A percentile compares a stretch with the other conserved stretches of the same genome.
Evolutionary conservation across 2,888 invertebrate genomes (phyloP).

Genomic region (Mesoligia furuncula): DNA sequence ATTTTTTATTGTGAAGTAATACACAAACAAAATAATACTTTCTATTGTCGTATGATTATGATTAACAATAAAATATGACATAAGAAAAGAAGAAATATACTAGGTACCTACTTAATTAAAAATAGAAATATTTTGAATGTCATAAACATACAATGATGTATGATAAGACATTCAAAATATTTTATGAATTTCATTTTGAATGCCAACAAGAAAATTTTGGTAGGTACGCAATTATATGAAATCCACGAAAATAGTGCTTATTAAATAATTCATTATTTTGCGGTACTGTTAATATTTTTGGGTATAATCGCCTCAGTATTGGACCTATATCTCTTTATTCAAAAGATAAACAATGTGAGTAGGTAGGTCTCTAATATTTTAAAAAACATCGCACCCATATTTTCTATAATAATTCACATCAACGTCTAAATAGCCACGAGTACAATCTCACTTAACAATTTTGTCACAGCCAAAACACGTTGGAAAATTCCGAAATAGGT

Average conservation of each 20-base stretch:
- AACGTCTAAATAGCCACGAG: neutral
- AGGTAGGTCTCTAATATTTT: neutral
- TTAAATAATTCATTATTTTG: neutral
- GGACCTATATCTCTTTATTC: neutral
- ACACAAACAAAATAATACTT: neutral
- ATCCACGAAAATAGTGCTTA: neutral
- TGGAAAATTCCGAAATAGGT: slow-evolving; percentile 47
- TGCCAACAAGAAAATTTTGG: neutral
- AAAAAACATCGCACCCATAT: neutral
- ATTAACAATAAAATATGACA: too few relatives aligned
- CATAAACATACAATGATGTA: too few relatives aligned
- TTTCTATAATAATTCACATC: neutral
- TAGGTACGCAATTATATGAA: too few relatives aligned
- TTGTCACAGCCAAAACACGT: slow-evolving; percentile 31
- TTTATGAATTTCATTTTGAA: too few relatives aligned
- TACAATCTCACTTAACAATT: slow-evolving; percentile 8
- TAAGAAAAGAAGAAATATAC: neutral
- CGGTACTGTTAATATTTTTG: neutral
- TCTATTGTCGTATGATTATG: neutral
- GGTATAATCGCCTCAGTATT: neutral
- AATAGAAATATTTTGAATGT: neutral
- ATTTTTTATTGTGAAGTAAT: too few relatives aligned
- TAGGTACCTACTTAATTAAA: neutral
- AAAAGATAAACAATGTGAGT: slow-evolving; percentile 35
- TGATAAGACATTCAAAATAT: too few relatives aligned